Percentiles rank a stretch among this genome's conserved stretches.
Conservation (phyloP, 2,113 vertebrate species). For the Struthio camelus region DNA sequence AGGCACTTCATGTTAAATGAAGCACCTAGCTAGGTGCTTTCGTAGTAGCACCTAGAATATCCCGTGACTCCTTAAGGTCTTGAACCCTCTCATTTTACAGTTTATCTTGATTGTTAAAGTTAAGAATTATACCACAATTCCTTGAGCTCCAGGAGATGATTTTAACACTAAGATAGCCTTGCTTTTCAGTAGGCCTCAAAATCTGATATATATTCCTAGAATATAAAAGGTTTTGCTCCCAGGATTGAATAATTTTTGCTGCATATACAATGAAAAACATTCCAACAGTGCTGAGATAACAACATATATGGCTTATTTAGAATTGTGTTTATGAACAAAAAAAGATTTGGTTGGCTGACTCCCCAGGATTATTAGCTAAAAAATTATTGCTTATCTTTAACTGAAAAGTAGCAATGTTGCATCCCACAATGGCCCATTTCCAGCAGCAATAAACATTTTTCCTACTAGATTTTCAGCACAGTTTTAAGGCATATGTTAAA, state of each 20-base stretch:
- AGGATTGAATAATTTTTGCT: background rate
- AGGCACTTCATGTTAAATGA: background rate
- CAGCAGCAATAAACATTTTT: conserved; percentile 52
- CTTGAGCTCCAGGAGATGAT: background rate
- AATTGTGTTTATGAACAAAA: conserved; percentile 41
- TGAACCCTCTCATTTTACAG: background rate
- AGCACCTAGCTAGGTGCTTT: too few relatives aligned
- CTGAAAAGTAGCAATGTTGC: background rate
- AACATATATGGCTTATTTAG: background rate
- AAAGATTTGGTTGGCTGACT: conserved; percentile 31
- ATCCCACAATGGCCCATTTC: conserved; percentile 18
- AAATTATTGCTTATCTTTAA: conserved; percentile 31
- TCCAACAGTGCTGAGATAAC: background rate
- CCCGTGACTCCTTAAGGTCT: background rate
- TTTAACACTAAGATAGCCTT: background rate
- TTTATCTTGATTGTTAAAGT: background rate
- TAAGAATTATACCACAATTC: background rate
- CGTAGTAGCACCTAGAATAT: background rate
- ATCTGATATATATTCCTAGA: background rate
- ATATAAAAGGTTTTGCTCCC: background rate
- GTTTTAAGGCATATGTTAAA: background rate
- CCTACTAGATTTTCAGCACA: background rate
- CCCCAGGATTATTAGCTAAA: conserved; percentile 22
- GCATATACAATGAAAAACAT: background rate
- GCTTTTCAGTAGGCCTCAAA: background rate